Conservation (phyloP, 1,140 invertebrate genomes). For the Cotesia vestalis region DNA sequence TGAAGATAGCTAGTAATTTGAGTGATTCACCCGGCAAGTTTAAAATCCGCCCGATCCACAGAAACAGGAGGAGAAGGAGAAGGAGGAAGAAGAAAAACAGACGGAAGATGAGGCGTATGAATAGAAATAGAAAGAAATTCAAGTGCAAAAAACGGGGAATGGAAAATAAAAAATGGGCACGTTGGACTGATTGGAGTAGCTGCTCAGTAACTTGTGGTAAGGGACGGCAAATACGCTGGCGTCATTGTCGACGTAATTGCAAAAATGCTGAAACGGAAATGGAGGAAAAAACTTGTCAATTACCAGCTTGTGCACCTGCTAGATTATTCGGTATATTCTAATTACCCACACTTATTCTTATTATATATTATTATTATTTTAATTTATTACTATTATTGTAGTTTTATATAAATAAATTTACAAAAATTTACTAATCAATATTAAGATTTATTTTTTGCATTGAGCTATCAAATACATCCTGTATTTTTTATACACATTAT, state of each 20-base stretch:
- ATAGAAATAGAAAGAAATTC: not conserved
- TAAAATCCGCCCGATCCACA: not conserved
- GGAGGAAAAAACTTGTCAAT: slow-evolving; percentile 64
- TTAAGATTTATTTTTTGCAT: slow-evolving; percentile 17
- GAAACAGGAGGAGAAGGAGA: not conserved
- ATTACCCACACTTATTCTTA: not conserved
- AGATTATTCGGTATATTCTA: slow-evolving; percentile 55
- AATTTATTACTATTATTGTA: not conserved
- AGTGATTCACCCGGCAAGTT: not conserved
- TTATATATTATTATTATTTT: too few relatives aligned
- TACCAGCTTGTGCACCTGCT: slow-evolving; percentile 58
- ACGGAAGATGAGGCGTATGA: too few relatives aligned
- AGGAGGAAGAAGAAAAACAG: slow-evolving; percentile 22
- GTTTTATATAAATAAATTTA: slow-evolving; percentile 34
- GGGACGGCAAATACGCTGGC: slow-evolving; percentile 69
- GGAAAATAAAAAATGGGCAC: slow-evolving; percentile 58
- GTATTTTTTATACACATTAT: slow-evolving; percentile 49
- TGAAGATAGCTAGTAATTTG: slow-evolving; percentile 30
- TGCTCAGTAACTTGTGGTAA: slow-evolving; percentile 71
- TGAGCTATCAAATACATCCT: slow-evolving; percentile 53
- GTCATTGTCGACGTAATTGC: slow-evolving; percentile 64
- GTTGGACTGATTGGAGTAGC: slow-evolving; percentile 69
- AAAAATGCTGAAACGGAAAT: slow-evolving; percentile 60
- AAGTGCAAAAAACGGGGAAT: slow-evolving; percentile 16
- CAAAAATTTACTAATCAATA: slow-evolving; percentile 49